Conservation (phyloP, 2,797 vertebrate species). For the Aeoliscus strigatus region DNA sequence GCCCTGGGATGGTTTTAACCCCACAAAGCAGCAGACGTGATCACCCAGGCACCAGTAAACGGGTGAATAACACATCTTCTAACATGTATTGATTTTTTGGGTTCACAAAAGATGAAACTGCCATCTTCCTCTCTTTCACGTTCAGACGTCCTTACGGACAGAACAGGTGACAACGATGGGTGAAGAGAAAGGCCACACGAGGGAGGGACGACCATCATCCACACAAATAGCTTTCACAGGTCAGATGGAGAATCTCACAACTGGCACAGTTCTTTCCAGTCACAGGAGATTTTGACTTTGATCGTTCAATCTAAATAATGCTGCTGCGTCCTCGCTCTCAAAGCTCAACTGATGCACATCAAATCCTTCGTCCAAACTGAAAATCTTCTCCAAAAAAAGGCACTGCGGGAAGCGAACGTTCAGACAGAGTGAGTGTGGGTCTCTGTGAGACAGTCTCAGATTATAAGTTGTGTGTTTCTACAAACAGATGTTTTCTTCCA, state of each 20-base stretch:
- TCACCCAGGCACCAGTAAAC: conserved; percentile 44
- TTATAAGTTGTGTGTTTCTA: background rate
- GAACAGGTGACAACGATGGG: conserved; percentile 26
- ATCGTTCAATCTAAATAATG: background rate
- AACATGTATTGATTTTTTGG: background rate
- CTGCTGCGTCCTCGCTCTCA: background rate
- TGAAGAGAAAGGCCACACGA: conserved; percentile 23
- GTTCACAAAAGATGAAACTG: background rate
- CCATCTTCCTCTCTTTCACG: conserved; percentile 7
- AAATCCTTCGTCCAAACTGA: conserved; percentile 22
- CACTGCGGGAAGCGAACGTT: conserved; percentile 36
- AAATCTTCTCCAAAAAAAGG: conserved; percentile 28
- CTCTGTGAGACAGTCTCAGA: background rate
- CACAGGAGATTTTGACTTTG: background rate
- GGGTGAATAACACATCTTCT: conserved; percentile 49
- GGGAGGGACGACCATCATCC: conserved; percentile 29
- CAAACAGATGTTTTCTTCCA: conserved; percentile 27
- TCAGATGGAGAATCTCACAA: conserved; percentile 18
- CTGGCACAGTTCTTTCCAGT: conserved; percentile 16
- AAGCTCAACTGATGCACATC: conserved; percentile 38
- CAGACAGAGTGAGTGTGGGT: conserved; percentile 72
- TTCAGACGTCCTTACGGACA: conserved; percentile 45
- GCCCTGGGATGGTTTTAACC: conserved; percentile 16
- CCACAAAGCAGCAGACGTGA: conserved; percentile 35
- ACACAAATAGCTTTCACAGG: conserved; percentile 8